Percentiles rank a stretch among this genome's conserved stretches.
These are phyloP conservation scores for Eurois occulta DNA, from an alignment of 2,888 invertebrate species.

Conservation along the genomic window DNA sequence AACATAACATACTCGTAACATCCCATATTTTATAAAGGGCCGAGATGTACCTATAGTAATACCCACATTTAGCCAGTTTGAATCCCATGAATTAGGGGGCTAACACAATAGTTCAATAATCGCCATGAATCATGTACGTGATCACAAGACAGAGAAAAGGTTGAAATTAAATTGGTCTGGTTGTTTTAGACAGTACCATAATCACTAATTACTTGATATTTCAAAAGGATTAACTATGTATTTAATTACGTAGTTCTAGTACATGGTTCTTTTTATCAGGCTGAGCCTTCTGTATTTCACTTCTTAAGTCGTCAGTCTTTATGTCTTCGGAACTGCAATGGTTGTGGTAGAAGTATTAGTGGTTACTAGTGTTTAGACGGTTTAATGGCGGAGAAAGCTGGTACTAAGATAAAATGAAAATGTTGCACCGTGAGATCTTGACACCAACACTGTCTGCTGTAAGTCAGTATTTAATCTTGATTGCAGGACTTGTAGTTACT, in stretches of 20 bases:
- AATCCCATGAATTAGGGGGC: background rate
- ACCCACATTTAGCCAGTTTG: background rate
- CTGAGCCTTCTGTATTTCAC: background rate
- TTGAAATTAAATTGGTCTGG: background rate
- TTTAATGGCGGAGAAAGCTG: slow-evolving; percentile 34
- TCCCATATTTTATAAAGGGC: too few species aligned
- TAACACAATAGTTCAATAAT: too few species aligned
- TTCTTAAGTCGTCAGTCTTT: background rate
- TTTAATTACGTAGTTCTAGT: too few species aligned
- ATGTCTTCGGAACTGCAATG: background rate
- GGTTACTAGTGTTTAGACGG: slow-evolving; percentile 10
- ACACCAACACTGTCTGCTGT: slow-evolving; percentile 9
- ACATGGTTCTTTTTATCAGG: background rate
- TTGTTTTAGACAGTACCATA: background rate
- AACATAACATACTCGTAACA: too few species aligned
- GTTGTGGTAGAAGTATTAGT: slow-evolving; percentile 15
- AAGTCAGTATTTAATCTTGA: slow-evolving; percentile 6
- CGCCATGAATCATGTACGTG: too few species aligned
- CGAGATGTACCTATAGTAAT: background rate
- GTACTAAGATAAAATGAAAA: slow-evolving; percentile 22
- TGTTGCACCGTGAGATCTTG: slow-evolving; percentile 13
- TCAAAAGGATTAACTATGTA: too few species aligned
- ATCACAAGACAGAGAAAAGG: background rate
- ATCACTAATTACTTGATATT: background rate
- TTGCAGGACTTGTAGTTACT: background rate